Base-by-base conservation (phyloP, 2,113 vertebrate genomes). In the Salvator merianae region DNA sequence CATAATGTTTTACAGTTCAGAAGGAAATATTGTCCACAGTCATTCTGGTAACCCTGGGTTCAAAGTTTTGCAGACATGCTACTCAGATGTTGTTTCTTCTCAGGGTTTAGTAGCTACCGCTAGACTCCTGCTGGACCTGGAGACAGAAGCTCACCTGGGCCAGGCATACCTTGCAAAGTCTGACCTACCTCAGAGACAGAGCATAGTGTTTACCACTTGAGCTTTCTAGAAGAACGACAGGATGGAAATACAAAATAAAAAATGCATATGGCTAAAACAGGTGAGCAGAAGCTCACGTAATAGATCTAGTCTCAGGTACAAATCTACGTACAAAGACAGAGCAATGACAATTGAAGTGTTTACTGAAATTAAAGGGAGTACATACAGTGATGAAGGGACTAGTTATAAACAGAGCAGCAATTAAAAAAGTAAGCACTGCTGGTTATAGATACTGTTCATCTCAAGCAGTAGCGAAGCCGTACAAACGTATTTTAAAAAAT, bases 311-410 rank as follows among this genome's bases (percentile, higher is more conserved):
- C 30, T n/a, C 20, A 6, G 65, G 30, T 22, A 26, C 12, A 70
- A 79, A 53, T 53, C 22, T 72, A 20, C 12, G 40, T 18, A 86
- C 30, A 89, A 69, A n/a, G 50, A 68, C 87, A 32, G 50, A 77
- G 76, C 73, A 70, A 36, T 87, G 34, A 87, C 7, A 90, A 24
- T 53, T 88, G 74, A 82, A 83, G 62, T 73, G 53, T 96, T 95
- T 95, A 90, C 93, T 94, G 82, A 88, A 81, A 89, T 86, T 74
- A 87, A 0, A 0, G 88, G 91, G 90, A 91, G 90, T 88, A 88
- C 32, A 90, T 76, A 88, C 68, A 85, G 89, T 91, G 84, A 89
- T 84, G 87, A 92, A 91, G 69, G 89, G 43, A 68, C 71, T 88
- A 82, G 72, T 83, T 92, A 86, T 24, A 92, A 77, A 89, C 75